phyloP scores from a whole-genome alignment of 2,797 vertebrate genomes.

The Heterohyrax brucei region DNA sequence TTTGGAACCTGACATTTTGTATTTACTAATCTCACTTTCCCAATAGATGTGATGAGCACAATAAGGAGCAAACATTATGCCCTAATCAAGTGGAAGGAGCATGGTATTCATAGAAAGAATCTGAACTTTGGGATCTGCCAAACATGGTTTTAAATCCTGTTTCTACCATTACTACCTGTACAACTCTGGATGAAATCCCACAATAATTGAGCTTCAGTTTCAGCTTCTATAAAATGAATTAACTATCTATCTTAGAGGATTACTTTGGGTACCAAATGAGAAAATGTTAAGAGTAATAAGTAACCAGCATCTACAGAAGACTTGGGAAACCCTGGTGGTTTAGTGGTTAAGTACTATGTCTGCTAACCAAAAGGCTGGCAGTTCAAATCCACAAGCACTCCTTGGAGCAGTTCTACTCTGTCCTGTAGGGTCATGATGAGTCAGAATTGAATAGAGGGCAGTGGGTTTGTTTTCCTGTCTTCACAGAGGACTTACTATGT shows the following conservation, averaged over 20 bases:
- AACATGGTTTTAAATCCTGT: neutral
- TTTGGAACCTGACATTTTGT: neutral
- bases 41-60: neutral
- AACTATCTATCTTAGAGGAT: neutral
- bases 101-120: neutral
- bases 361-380: no score
- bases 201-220: slow-evolving; percentile 1
- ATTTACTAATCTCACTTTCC: neutral
- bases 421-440: no score
- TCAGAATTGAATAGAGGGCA: no score
- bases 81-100: neutral
- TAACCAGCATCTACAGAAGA: neutral
- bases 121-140: neutral
- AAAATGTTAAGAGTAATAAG: neutral
- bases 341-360: no score
- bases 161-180: neutral
- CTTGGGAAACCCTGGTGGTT: no score
- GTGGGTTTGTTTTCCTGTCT: no score
- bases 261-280: neutral
- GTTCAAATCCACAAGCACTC: no score
- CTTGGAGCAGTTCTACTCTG: no score
- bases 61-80: neutral
- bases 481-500: no score
- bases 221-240: neutral
- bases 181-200: neutral